These are phyloP conservation scores for Chaitophorus viminalis DNA, from an alignment of 2,888 invertebrate species.

Conservation along the genomic window DNA sequence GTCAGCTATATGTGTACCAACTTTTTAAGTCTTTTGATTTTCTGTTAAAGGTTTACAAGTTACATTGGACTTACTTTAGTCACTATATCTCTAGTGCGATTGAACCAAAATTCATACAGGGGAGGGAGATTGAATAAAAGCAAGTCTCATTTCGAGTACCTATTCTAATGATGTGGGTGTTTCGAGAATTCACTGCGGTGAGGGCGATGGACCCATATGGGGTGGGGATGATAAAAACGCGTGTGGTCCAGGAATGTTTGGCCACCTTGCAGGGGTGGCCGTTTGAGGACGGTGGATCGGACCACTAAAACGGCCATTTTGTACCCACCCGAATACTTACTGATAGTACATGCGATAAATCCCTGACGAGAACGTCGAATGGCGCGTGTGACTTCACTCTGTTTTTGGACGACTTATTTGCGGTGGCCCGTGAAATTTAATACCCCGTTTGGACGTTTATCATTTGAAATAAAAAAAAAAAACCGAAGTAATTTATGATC, in stretches of 20 bases:
- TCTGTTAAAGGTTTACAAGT: background rate
- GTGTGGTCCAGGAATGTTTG: background rate
- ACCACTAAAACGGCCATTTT: slow-evolving; percentile 48
- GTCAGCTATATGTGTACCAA: background rate
- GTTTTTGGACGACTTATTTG: slow-evolving; percentile 40
- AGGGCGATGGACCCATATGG: background rate
- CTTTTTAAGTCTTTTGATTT: background rate
- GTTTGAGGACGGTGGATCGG: background rate
- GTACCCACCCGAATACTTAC: slow-evolving; percentile 33
- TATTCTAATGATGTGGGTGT: background rate
- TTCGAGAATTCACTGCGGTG: background rate
- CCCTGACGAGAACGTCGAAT: slow-evolving; percentile 15
- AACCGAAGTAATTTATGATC: slow-evolving; percentile 5
- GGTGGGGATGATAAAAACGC: slow-evolving; percentile 6
- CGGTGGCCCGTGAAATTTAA: slow-evolving; percentile 49
- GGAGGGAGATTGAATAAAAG: background rate
- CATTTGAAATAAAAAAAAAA: slow-evolving; percentile 37
- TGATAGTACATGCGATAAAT: slow-evolving; percentile 17
- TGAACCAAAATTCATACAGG: background rate
- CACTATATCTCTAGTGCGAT: background rate
- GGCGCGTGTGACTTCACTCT: background rate
- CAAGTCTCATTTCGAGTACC: background rate
- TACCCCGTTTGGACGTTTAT: slow-evolving; percentile 57
- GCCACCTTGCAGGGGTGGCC: background rate
- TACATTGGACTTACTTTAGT: background rate